A percentile compares a stretch with the other conserved stretches of the same genome.
Conservation (phyloP, 2,113 vertebrate genomes). For the Pagrus major region DNA sequence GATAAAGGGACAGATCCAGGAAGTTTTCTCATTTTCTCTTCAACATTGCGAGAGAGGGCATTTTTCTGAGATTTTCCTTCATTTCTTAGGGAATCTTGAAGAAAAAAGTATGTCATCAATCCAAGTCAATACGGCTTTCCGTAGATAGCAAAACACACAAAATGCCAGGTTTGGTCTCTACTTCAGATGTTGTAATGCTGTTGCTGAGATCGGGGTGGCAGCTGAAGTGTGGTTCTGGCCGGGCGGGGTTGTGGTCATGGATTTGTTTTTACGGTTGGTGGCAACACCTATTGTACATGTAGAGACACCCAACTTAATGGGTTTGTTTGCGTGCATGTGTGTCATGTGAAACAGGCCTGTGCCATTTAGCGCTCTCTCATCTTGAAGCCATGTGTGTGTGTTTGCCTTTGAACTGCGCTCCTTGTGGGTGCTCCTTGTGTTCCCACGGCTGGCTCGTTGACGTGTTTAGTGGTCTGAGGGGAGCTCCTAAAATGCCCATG, state of each 20-base stretch:
- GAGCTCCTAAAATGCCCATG: conserved; percentile 56
- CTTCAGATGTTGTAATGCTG: conserved; percentile 2
- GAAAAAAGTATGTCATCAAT: too few relatives aligned
- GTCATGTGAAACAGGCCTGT: conserved; percentile 52
- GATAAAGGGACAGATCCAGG: too few relatives aligned
- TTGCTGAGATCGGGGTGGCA: not conserved
- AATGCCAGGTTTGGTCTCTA: too few relatives aligned
- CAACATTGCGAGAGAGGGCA: too few relatives aligned
- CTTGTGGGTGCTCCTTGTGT: too few relatives aligned
- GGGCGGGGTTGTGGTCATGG: conserved; percentile 44
- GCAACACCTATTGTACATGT: conserved; percentile 24
- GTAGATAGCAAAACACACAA: too few relatives aligned
- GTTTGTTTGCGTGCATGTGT: conserved; percentile 44
- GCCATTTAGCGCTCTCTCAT: conserved; percentile 51
- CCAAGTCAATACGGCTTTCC: too few relatives aligned
- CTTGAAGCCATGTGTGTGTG: conserved; percentile 71
- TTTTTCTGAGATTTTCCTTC: too few relatives aligned
- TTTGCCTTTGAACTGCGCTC: conserved; percentile 61
- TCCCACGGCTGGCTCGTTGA: conserved; percentile 69
- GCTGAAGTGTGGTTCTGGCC: not conserved
- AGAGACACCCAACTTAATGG: conserved; percentile 49
- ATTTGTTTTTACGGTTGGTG: conserved; percentile 37
- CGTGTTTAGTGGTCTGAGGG: conserved; percentile 71
- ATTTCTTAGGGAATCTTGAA: too few relatives aligned
- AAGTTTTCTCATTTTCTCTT: too few relatives aligned